Conservation (phyloP, 2,888 invertebrate genomes). For the Thereva unica region DNA sequence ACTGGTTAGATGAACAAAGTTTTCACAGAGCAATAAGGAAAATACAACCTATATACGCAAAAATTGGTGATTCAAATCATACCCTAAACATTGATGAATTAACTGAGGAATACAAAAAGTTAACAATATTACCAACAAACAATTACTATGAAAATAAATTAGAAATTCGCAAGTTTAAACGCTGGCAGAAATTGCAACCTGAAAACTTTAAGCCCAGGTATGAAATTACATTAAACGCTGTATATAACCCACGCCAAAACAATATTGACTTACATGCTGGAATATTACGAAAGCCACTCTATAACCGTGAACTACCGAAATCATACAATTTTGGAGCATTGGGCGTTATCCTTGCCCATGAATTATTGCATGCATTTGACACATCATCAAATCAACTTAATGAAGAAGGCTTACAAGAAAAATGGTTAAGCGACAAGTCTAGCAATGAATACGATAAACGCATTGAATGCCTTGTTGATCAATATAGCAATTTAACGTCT, state of each 20-base stretch:
- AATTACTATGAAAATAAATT: neutral
- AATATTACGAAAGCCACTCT: neutral
- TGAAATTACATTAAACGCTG: neutral
- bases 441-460: neutral
- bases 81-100: neutral
- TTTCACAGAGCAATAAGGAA: neutral
- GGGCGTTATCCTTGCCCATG: neutral
- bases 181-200: too few relatives aligned
- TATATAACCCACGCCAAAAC: neutral
- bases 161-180: neutral
- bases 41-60: neutral
- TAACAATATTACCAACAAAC: too few relatives aligned
- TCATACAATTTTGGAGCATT: neutral
- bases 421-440: neutral
- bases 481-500: neutral
- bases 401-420: neutral
- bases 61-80: neutral
- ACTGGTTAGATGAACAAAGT: neutral
- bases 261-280: neutral
- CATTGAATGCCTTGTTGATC: neutral
- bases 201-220: neutral
- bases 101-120: neutral
- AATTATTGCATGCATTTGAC: conserved; percentile 5
- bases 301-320: neutral
- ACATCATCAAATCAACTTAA: neutral